phyloP scores from a whole-genome alignment of 2,888 invertebrate species.

The Sminthurinus aureus region DNA sequence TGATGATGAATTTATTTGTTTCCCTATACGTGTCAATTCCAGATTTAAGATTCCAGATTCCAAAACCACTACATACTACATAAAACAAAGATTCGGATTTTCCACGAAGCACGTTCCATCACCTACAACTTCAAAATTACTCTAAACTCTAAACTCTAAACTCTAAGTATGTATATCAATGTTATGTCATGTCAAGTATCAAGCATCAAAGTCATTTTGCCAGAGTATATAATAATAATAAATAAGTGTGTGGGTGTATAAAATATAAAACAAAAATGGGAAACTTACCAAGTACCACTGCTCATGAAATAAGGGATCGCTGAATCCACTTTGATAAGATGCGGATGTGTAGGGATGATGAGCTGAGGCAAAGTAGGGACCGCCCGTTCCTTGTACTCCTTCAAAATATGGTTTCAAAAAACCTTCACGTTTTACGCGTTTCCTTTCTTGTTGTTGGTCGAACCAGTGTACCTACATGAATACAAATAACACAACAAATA shows the following conservation, averaged over 20 bases:
- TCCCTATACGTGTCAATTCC: neutral
- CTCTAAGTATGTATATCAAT: too few species aligned
- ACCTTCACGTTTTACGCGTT: constrained; percentile 83
- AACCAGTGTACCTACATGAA: constrained; percentile 83
- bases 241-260: too few species aligned
- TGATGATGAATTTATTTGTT: too few species aligned
- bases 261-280: constrained; percentile 15
- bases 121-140: too few species aligned
- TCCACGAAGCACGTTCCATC: too few species aligned
- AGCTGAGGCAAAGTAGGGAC: constrained; percentile 63
- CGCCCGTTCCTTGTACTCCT: constrained; percentile 61
- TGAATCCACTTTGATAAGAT: constrained; percentile 69
- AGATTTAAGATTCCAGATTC: neutral
- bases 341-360: constrained; percentile 52
- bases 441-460: constrained; percentile 91
- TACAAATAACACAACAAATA: constrained; percentile 5
- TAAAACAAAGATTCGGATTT: too few species aligned
- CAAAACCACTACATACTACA: too few species aligned
- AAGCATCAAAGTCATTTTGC: too few species aligned
- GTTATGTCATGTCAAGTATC: too few species aligned
- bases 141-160: too few species aligned
- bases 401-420: constrained; percentile 70
- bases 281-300: constrained; percentile 97
- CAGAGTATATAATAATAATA: too few species aligned
- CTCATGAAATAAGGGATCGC: constrained; percentile 91